A percentile compares a stretch with the other conserved stretches of the same genome.
Conservation (phyloP, 2,797 vertebrate species). For the Sardinella longiceps region DNA sequence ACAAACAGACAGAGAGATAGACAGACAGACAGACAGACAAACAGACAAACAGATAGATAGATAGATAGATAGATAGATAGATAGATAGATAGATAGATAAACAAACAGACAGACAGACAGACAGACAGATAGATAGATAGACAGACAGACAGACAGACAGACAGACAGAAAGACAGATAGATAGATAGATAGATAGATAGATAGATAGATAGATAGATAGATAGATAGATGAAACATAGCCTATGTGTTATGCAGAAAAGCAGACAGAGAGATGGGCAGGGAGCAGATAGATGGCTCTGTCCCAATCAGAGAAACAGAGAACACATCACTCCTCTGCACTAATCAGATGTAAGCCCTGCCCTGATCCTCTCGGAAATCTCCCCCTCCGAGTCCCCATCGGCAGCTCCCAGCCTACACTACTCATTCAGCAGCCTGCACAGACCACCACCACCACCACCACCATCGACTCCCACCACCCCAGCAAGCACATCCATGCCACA, state of each 20-base stretch:
- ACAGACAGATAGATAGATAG: background rate
- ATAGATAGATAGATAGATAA: background rate
- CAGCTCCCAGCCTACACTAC: background rate
- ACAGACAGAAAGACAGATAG: background rate
- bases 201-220: background rate
- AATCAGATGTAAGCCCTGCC: slow-evolving; percentile 4
- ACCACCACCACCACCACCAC: background rate
- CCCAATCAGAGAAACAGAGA: background rate
- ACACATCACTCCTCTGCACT: slow-evolving; percentile 3
- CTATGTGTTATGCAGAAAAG: background rate
- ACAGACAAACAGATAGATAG: too few species aligned
- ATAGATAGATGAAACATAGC: background rate
- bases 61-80: too few species aligned
- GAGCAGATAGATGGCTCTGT: background rate
- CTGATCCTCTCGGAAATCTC: slow-evolving; percentile 3
- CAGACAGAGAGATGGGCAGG: background rate
- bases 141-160: background rate
- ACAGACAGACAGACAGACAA: too few species aligned
- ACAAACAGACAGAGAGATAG: too few species aligned
- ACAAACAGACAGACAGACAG: background rate
- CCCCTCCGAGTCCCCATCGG: background rate
- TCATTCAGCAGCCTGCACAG: background rate
- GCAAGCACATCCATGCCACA: background rate
- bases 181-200: background rate
- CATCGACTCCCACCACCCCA: background rate